phyloP scores from a whole-genome alignment of 2,888 invertebrate genomes.

The Apomyelois bistriatella region DNA sequence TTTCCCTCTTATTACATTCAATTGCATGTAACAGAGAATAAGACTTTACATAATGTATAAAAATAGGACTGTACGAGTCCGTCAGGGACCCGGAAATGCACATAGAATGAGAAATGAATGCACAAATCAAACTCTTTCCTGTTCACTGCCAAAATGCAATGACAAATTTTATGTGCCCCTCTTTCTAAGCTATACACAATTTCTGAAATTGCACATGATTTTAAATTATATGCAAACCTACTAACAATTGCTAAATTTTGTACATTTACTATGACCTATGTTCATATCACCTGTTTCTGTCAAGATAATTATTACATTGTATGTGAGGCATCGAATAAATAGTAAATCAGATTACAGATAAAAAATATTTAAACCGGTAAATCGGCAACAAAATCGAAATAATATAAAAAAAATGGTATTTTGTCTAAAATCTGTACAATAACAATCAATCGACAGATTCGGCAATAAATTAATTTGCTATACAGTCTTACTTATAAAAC shows the following conservation, averaged over 20 bases:
- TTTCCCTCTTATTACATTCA: constrained; percentile 67
- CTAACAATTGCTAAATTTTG: constrained; percentile 69
- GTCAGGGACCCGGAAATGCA: constrained; percentile 70
- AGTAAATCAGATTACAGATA: constrained; percentile 54
- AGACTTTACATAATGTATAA: constrained; percentile 78
- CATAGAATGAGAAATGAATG: constrained; percentile 69
- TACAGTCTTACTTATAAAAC: constrained; percentile 72
- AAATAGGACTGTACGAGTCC: constrained; percentile 77
- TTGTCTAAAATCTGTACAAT: constrained; percentile 65
- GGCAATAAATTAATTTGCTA: constrained; percentile 76
- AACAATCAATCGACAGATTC: constrained; percentile 64
- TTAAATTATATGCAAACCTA: constrained; percentile 67
- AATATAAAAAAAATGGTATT: constrained; percentile 68
- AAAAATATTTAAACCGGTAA: constrained; percentile 46
- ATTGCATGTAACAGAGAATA: constrained; percentile 73
- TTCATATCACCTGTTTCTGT: constrained; percentile 64
- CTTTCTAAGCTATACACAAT: constrained; percentile 58
- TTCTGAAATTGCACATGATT: constrained; percentile 74
- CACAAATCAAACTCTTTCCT: constrained; percentile 63
- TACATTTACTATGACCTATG: constrained; percentile 68
- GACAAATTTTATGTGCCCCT: constrained; percentile 61
- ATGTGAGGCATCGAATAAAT: constrained; percentile 60
- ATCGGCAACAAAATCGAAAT: constrained; percentile 64
- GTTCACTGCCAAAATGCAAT: constrained; percentile 76
- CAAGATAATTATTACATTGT: constrained; percentile 54